These are phyloP conservation scores for Cydia strobilella DNA, from an alignment of 1,140 invertebrate genomes.

Conservation along the genomic window DNA sequence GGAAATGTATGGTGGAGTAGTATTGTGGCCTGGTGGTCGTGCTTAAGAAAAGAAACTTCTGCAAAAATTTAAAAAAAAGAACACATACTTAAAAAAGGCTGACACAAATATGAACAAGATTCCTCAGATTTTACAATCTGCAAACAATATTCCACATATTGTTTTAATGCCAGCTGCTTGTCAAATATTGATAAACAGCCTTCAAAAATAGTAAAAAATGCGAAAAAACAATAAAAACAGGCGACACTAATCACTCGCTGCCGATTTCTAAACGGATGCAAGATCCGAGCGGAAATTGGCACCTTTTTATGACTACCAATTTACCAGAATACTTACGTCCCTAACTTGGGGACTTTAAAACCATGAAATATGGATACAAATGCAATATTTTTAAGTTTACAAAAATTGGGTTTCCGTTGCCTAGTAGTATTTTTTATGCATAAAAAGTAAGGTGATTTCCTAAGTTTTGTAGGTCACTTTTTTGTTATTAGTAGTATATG, in stretches of 20 bases:
- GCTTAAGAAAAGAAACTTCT: not conserved
- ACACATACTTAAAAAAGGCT: not conserved
- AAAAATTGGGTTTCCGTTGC: not conserved
- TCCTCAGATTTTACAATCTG: conserved; percentile 40
- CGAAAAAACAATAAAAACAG: conserved; percentile 68
- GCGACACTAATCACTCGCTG: conserved; percentile 69
- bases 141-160: conserved; percentile 43
- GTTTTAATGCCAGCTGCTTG: conserved; percentile 58
- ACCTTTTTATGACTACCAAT: conserved; percentile 64
- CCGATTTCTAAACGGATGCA: conserved; percentile 76
- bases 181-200: conserved; percentile 62
- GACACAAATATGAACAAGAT: not conserved
- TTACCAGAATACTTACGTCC: not conserved
- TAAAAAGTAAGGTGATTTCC: conserved; percentile 62
- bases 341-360: not conserved
- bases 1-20: no score
- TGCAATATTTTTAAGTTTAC: not conserved
- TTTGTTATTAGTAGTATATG: conserved; percentile 77
- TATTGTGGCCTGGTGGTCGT: no score
- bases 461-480: conserved; percentile 75
- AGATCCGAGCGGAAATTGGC: conserved; percentile 76
- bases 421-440: conserved; percentile 39
- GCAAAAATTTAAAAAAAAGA: not conserved
- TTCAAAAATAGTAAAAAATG: conserved; percentile 53
- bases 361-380: not conserved